Evolutionary conservation across 2,888 invertebrate genomes (phyloP).

Genomic region (Fragum fragum): DNA sequence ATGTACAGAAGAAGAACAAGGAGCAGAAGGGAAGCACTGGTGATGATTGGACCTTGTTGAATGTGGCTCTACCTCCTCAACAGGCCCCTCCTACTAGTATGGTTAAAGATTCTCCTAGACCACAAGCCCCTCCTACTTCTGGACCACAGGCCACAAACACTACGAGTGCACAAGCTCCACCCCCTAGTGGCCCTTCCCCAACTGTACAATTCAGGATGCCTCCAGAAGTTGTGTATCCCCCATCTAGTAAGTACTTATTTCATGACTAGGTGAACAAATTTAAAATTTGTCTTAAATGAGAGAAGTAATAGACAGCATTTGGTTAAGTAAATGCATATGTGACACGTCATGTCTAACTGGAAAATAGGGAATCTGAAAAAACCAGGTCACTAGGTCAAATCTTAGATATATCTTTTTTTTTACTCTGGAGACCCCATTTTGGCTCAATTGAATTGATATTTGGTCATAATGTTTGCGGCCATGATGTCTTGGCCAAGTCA

Average conservation of each 20-base stretch:
- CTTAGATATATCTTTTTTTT: too few species aligned
- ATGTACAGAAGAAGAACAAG: conserved; percentile 37
- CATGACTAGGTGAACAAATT: too few species aligned
- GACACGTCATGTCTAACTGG: too few species aligned
- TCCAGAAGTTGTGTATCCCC: conserved; percentile 62
- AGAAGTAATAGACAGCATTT: too few species aligned
- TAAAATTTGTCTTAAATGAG: too few species aligned
- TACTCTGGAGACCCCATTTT: too few species aligned
- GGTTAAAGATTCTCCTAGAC: not conserved
- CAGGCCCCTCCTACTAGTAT: conserved; percentile 16
- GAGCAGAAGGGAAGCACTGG: not conserved
- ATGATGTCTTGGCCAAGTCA: too few species aligned
- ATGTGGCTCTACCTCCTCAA: not conserved
- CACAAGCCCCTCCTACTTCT: conserved; percentile 16
- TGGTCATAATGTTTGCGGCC: too few species aligned
- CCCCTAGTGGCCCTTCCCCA: conserved; percentile 11
- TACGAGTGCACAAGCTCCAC: conserved; percentile 18
- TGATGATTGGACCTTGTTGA: conserved; percentile 55
- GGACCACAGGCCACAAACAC: not conserved
- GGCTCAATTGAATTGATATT: too few species aligned
- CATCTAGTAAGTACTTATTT: conserved; percentile 68
- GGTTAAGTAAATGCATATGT: too few species aligned
- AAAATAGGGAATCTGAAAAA: too few species aligned
- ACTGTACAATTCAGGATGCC: conserved; percentile 48
- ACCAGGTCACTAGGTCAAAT: too few species aligned